These are phyloP conservation scores for Melieria omissa DNA, from an alignment of 2,888 invertebrate genomes.

Conservation along the genomic window DNA sequence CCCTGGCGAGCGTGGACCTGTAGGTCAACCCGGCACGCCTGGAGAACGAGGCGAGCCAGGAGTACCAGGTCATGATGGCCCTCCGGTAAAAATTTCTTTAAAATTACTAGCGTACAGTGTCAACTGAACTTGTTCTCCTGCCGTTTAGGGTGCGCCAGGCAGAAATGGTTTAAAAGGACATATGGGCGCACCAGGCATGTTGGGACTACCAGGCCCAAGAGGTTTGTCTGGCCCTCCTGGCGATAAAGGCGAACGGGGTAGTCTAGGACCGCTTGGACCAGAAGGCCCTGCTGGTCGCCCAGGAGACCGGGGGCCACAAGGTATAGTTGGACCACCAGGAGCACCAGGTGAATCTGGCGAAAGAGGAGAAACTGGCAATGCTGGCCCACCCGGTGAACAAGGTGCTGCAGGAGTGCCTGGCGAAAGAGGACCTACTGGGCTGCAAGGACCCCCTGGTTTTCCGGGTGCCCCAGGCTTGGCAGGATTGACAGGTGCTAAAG, in stretches of 20 bases:
- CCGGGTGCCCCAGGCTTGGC: conserved; percentile 76
- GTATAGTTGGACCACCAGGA: conserved; percentile 79
- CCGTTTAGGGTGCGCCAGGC: conserved; percentile 70
- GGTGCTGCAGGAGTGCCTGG: conserved; percentile 81
- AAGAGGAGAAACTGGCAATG: conserved; percentile 79
- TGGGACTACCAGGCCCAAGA: conserved; percentile 79
- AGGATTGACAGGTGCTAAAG: conserved; percentile 79
- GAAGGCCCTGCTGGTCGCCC: conserved; percentile 77
- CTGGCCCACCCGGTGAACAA: conserved; percentile 77
- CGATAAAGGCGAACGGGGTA: conserved; percentile 75
- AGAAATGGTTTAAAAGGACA: conserved; percentile 80
- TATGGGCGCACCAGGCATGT: conserved; percentile 81
- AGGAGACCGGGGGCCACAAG: conserved; percentile 82
- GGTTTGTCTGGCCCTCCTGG: conserved; percentile 75
- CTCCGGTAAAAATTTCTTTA: conserved; percentile 69
- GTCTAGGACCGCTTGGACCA: conserved; percentile 75
- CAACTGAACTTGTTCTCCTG: background rate
- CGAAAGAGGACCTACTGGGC: conserved; percentile 78
- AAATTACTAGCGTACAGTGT: background rate
- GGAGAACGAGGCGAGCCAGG: conserved; percentile 70
- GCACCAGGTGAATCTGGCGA: conserved; percentile 85
- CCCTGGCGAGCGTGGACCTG: conserved; percentile 79
- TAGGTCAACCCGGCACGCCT: conserved; percentile 70
- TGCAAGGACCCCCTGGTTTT: conserved; percentile 76
- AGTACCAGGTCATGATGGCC: conserved; percentile 69